Conservation (phyloP, 2,888 invertebrate genomes). For the Limnephilus rhombicus region DNA sequence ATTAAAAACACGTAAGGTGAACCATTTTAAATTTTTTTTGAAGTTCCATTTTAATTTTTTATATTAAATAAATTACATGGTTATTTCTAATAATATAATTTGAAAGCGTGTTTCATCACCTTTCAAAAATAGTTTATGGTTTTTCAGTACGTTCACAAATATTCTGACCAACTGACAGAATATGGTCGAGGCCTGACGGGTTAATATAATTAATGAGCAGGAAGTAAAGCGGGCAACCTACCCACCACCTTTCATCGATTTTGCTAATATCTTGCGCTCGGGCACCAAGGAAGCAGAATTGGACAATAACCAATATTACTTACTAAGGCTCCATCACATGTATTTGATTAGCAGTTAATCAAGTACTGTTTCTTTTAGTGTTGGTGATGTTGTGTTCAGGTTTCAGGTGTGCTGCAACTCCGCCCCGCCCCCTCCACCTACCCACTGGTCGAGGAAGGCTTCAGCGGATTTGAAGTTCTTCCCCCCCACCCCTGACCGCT, state of each 20-base stretch:
- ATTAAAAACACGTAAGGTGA: too few relatives aligned
- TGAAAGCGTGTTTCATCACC: too few relatives aligned
- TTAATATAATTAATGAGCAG: background rate
- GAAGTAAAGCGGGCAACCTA: background rate
- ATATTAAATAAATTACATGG: too few relatives aligned
- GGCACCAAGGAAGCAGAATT: background rate
- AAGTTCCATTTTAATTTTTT: too few relatives aligned
- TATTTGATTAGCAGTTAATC: background rate
- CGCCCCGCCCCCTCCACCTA: background rate
- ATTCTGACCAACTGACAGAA: too few relatives aligned
- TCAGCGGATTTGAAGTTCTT: slow-evolving; percentile 24
- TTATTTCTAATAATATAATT: too few relatives aligned
- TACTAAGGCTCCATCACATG: background rate
- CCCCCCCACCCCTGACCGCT: slow-evolving; percentile 23
- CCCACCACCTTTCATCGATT: background rate
- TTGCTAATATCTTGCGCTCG: background rate
- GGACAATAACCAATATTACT: background rate
- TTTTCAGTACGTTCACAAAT: too few relatives aligned
- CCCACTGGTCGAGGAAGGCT: background rate
- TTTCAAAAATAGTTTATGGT: too few relatives aligned
- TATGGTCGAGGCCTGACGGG: too few relatives aligned
- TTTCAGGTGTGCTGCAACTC: background rate
- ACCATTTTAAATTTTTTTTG: too few relatives aligned
- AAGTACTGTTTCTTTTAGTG: background rate
- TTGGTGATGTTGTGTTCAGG: background rate